These are phyloP conservation scores for Crotalus tigris DNA, from an alignment of 2,113 vertebrate species.

Conservation along the genomic window DNA sequence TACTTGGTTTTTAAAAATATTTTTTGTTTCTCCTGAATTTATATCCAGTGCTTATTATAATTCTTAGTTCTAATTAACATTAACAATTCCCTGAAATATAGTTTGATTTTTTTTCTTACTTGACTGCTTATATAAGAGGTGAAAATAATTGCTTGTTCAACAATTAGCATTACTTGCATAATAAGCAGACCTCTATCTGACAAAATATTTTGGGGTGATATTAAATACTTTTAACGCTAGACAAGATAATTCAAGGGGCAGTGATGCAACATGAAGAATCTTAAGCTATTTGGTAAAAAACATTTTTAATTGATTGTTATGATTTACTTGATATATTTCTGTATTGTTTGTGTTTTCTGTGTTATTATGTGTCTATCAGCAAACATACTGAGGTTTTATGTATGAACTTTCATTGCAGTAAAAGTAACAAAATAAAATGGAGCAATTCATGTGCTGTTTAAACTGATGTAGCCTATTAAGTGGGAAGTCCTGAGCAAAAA, in stretches of 20 bases:
- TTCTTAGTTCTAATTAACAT: not conserved
- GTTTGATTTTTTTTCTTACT: too few species aligned
- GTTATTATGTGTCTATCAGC: not conserved
- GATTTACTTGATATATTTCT: not conserved
- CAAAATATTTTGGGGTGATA: not conserved
- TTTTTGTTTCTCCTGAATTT: not conserved
- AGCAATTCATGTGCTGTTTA: not conserved
- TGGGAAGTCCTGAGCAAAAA: not conserved
- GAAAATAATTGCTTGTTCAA: not conserved
- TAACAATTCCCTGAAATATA: not conserved
- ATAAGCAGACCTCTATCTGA: not conserved
- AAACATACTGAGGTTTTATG: not conserved
- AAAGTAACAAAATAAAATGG: not conserved
- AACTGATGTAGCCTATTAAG: not conserved
- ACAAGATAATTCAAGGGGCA: not conserved
- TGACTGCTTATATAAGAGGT: not conserved
- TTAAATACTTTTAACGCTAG: not conserved
- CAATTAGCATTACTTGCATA: not conserved
- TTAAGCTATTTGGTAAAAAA: not conserved
- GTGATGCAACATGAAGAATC: not conserved
- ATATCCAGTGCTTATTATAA: not conserved
- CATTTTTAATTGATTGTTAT: not conserved
- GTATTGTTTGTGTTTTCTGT: not conserved
- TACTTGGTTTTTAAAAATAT: not conserved
- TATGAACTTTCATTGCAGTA: fast-evolving